phyloP scores from a whole-genome alignment of 2,888 invertebrate species.

The Linnaemya tessellans region DNA sequence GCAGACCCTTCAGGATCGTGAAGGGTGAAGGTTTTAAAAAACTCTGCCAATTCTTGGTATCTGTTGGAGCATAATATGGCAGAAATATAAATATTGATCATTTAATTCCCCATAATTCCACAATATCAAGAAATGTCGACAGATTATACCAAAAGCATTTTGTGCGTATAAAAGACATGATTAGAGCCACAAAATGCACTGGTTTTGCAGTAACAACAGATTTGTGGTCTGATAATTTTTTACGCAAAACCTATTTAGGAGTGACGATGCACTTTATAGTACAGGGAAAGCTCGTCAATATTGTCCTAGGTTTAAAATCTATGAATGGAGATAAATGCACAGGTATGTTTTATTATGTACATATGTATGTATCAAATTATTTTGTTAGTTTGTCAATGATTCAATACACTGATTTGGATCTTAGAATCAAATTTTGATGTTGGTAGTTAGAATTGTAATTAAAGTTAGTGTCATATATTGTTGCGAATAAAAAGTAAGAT shows the following conservation, averaged over 20 bases:
- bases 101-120: conserved; percentile 14
- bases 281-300: conserved; percentile 9
- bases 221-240: conserved; percentile 24
- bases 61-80: conserved; percentile 16
- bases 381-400: conserved; percentile 7
- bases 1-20: conserved; percentile 1
- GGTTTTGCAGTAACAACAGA: conserved; percentile 12
- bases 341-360: not conserved
- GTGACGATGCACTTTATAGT: conserved; percentile 21
- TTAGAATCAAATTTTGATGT: not conserved
- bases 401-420: not conserved
- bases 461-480: not conserved
- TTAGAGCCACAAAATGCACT: conserved; percentile 1
- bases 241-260: conserved; percentile 18
- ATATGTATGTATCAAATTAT: not conserved
- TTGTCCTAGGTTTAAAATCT: conserved; percentile 11
- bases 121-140: conserved; percentile 21
- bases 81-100: conserved; percentile 16
- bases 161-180: not conserved
- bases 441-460: not conserved
- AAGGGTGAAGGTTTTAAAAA: conserved; percentile 10
- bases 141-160: conserved; percentile 16
- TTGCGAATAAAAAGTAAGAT: too few species aligned
- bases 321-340: conserved; percentile 21
- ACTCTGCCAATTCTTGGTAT: conserved; percentile 1